Base-by-base conservation (phyloP, 2,113 vertebrate species). In the Podarcis cretensis region DNA sequence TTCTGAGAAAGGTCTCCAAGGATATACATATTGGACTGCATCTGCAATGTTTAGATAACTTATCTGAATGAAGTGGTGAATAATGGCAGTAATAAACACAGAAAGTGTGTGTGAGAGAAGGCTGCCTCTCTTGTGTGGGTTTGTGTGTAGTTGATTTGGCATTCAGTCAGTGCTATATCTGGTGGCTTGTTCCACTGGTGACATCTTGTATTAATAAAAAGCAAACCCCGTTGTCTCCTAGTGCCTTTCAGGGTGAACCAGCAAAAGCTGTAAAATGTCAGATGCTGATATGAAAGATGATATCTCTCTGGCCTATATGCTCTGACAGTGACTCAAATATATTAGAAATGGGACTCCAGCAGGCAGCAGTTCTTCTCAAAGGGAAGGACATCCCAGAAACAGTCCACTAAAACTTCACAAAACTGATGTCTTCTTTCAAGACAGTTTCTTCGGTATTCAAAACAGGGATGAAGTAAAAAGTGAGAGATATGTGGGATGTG, bases 201-300 rank as follows among this genome's bases (percentile, higher is more conserved):
- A 54, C 8, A 27, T 6, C 57, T 76, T 75, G 9, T 48, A 48
- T 82, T 79, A 82, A 86, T 54, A 77, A 76, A 85, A n/a, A 84
- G 79, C 75, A 77, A 91, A 76, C 3, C 43, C 1, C 30, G 14
- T 79, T 57, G 25, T 13, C 2, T 85, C 30, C n/a, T 69, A 5
- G 13, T 79, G 35, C 30, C 68, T 87, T 92, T 89, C 81, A 73
- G 74, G 12, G 74, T 81, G 68, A 92, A 20, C 68, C 83, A 77
- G 83, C 74, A 40, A 66, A 87, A 87, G 89, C 40, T 0, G 0
- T 85, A 83, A 89, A 87, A 87, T 83, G 68, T 78, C 83, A 91
- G 79, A 30, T 5, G 3, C 8, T 66, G 57, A 77, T 54, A 68
- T 68, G 59, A 91, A 57, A 87, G 59, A 88, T 78, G n/a, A 54